Base-by-base conservation (phyloP, 2,888 invertebrate species). In the Holacanthella duospinosa region DNA sequence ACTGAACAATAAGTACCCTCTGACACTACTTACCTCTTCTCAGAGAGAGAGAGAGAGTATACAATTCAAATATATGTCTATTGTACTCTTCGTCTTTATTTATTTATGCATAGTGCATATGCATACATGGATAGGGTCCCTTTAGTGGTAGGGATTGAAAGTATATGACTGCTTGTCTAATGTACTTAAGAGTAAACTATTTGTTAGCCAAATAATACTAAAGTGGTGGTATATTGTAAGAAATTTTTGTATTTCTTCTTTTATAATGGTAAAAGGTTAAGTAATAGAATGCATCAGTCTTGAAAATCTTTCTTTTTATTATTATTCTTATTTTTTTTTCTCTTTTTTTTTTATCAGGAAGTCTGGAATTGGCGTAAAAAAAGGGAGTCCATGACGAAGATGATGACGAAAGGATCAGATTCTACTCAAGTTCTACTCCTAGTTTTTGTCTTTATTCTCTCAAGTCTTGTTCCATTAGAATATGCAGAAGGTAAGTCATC, bases 401-500 rank as follows among this genome's bases (percentile, higher is more conserved):
- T 24, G 26, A 55, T 55, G 55, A 26, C 25, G 24, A 55, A 19
- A 25, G 24, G 29, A 9, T 65, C 4, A 67, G 70, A 21, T n/a
- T 48, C 48, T 21, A 9, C 12, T 48, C 48, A 4, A 63, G 65
- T 67, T 65, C 64, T 71, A 61, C 64, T 71, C 66, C 69, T 71
- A 64, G 64, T 71, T 67, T 68, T 68, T 60, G 63, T 68, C 62
- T 68, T 71, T 65, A 64, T 69, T 61, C 70, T 72, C 26, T 67
- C 66, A 64, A 68, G 66, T 60, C 67, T 65, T 26, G 66, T 69
- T 63, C 70, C 69, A 43, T 63, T 72, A 55, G 69, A 72, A 57
- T 70, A 70, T 70, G 72, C 72, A 67, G 72, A 72, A 70, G 72
- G 72, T 72, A 67, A 70, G 68, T 60, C 56, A 55, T 64, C n/a